Evolutionary conservation across 2,888 invertebrate genomes (phyloP).

Genomic region (Rapana venosa): DNA sequence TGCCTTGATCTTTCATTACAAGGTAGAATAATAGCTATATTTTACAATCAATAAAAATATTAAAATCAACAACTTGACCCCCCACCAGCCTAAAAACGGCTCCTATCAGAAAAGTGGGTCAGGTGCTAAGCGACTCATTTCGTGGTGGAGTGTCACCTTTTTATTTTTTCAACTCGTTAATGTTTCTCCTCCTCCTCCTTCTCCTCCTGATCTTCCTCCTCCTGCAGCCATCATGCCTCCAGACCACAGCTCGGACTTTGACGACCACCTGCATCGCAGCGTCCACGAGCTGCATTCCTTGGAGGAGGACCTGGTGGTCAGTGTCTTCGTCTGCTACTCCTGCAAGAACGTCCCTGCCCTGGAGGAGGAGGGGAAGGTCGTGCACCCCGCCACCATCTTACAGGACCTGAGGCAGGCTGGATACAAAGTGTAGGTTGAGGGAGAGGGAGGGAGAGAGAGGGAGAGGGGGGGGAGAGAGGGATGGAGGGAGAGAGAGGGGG

Average conservation of each 20-base stretch:
- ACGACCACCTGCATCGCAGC: constrained; percentile 72
- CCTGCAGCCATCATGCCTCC: constrained; percentile 74
- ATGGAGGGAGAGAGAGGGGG: no score
- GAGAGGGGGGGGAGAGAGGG: no score
- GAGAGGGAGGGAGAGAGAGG: no score
- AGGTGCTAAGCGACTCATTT: no score
- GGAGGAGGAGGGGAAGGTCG: constrained; percentile 54
- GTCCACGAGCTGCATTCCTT: constrained; percentile 69
- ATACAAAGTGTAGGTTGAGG: constrained; percentile 65
- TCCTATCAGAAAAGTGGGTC: no score
- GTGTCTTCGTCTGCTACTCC: constrained; percentile 68
- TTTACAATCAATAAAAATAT: no score
- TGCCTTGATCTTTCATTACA: no score
- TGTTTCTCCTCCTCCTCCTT: background rate
- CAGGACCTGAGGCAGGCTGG: constrained; percentile 65
- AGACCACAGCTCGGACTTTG: constrained; percentile 72
- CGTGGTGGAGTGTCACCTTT: no score
- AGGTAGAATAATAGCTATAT: no score
- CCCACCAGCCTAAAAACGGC: no score
- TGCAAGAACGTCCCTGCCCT: constrained; percentile 63
- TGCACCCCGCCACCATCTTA: constrained; percentile 65
- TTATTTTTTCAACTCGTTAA: background rate
- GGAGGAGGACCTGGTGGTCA: constrained; percentile 59
- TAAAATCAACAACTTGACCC: no score
- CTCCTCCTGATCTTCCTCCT: background rate